A percentile compares a stretch with the other conserved stretches of the same genome.
Conservation (phyloP, 2,888 invertebrate genomes). For the Lysandra bellargus region DNA sequence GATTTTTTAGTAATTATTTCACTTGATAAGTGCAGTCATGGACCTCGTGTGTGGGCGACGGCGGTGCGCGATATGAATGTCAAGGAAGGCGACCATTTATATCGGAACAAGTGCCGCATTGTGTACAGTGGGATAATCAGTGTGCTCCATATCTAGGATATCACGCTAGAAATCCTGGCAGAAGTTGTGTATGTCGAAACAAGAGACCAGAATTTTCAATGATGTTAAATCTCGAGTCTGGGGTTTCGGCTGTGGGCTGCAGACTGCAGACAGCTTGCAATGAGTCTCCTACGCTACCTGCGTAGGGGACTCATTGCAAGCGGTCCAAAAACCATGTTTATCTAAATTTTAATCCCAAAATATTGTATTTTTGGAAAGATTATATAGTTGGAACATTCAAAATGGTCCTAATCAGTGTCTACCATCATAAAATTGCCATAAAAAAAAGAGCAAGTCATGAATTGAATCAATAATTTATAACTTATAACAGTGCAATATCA, state of each 20-base stretch:
- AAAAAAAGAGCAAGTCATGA: neutral
- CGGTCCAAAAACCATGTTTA: neutral
- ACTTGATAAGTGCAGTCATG: neutral
- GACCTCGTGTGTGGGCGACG: conserved; percentile 25
- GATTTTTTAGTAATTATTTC: neutral
- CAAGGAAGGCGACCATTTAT: conserved; percentile 38
- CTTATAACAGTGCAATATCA: neutral
- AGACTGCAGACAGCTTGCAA: no score
- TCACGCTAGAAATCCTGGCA: neutral
- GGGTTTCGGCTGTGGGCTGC: no score
- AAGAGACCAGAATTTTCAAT: neutral
- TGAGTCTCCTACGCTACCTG: no score
- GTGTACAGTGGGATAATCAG: neutral
- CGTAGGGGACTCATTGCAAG: no score
- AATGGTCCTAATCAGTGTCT: no score
- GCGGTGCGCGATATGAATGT: conserved; percentile 45
- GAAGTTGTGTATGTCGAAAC: neutral
- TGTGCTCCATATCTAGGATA: no score
- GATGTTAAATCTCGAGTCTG: neutral
- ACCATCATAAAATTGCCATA: neutral
- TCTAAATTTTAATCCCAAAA: no score
- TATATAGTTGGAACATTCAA: no score
- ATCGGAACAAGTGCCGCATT: neutral
- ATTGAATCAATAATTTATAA: no score
- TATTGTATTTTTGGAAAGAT: no score